Base-by-base conservation (phyloP, 2,113 vertebrate genomes). In the Spermophilus dauricus region DNA sequence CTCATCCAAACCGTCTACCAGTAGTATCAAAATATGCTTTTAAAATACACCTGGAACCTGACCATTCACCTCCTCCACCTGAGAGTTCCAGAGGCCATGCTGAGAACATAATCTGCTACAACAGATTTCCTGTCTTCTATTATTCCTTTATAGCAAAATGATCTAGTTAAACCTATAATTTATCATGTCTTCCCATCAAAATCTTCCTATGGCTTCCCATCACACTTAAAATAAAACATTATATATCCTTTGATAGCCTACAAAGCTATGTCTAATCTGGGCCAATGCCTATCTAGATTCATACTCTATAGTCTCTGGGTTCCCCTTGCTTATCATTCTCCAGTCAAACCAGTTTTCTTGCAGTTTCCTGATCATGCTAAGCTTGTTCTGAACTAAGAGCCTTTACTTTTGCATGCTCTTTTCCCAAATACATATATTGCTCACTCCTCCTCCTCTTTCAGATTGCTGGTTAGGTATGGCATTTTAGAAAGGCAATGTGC, bases 361-460 rank as follows among this genome's bases (percentile, higher is more conserved):
- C 17, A 86, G 80, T 61, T 72, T 69, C 37, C 45, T 58, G 6
- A 70, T n/a, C 20, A 32, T 85, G 32, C 42, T 53, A 67, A 30
- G 24, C 63, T 82, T 82, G 34, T 89, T 73, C 37, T 56, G 20
- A 92, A 30, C 13, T 48, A 42, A 75, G 1, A 30, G 32, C 9
- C 83, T 86, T 87, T 32, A 89, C 37, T 95, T 88, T 88, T 81
- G n/a, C 34, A 56, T 11, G 11, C 22, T 78, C 69, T 91, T 80
- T 87, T 30, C n/a, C 61, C 34, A 72, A 81, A 70, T 78, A 75
- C 45, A 88, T 58, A 83, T 7, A 77, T 0, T 83, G 75, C n/a
- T 86, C 58, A 16, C n/a, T 92, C 56, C 30, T 86, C 69, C 34
- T 86, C 61, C 34, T 81, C 72, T 67, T 69, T 67, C 69, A 86